Evolutionary conservation across 2,888 invertebrate species (phyloP).

Genomic region (Bembecia ichneumoniformis): DNA sequence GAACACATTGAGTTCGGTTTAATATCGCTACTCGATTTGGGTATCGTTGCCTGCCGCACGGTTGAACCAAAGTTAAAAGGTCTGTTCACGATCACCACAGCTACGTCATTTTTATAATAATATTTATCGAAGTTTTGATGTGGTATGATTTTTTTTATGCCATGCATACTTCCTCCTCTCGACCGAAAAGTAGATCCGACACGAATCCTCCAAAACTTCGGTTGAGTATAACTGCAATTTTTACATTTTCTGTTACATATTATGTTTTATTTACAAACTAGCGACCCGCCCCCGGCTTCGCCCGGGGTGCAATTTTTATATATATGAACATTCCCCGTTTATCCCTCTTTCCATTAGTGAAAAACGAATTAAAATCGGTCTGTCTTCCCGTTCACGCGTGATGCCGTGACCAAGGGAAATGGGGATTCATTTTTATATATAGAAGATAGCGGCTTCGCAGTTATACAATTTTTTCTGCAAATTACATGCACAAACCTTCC

Average conservation of each 20-base stretch:
- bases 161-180: slow-evolving; percentile 41
- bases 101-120: slow-evolving; percentile 51
- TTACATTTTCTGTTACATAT: not conserved
- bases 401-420: too few relatives aligned
- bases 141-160: slow-evolving; percentile 40
- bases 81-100: slow-evolving; percentile 37
- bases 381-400: too few relatives aligned
- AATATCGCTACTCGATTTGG: slow-evolving; percentile 42
- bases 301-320: too few relatives aligned
- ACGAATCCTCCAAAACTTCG: slow-evolving; percentile 51
- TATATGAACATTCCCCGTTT: too few relatives aligned
- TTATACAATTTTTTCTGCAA: too few relatives aligned
- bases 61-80: slow-evolving; percentile 35
- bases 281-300: too few relatives aligned
- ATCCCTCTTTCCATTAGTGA: too few relatives aligned
- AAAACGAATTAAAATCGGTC: too few relatives aligned
- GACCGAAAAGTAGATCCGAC: slow-evolving; percentile 53
- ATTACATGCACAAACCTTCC: too few relatives aligned
- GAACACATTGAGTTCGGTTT: slow-evolving; percentile 36
- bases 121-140: slow-evolving; percentile 44
- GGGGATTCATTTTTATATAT: too few relatives aligned
- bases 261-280: too few relatives aligned
- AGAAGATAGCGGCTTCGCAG: too few relatives aligned
- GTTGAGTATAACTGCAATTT: slow-evolving; percentile 39
- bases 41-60: slow-evolving; percentile 48